Conservation (phyloP, 2,797 vertebrate genomes). For the Myoxocephalus aenaeus region DNA sequence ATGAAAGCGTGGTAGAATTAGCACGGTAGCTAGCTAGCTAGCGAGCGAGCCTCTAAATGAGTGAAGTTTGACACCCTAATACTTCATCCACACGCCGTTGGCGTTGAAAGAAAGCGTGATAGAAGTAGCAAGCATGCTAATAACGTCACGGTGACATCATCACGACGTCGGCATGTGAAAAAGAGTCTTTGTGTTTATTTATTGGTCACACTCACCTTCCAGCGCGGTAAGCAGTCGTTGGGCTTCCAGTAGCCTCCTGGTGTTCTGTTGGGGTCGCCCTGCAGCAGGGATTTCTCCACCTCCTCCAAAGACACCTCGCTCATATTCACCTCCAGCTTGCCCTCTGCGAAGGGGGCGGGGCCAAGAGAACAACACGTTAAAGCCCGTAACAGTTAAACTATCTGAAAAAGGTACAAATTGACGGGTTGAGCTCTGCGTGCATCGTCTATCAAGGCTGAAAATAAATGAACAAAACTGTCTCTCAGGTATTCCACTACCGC, state of each 20-base stretch:
- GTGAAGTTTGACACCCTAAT: too few species aligned
- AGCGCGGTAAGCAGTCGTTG: conserved; percentile 92
- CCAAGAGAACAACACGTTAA: neutral
- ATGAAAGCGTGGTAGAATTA: too few species aligned
- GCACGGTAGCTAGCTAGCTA: too few species aligned
- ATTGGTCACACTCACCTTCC: conserved; percentile 87
- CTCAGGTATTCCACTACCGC: conserved; percentile 8
- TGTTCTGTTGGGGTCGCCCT: conserved; percentile 82
- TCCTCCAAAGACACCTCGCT: conserved; percentile 91
- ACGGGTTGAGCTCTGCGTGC: conserved; percentile 17
- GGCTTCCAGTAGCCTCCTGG: conserved; percentile 95
- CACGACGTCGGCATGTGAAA: neutral
- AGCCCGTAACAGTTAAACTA: conserved; percentile 6
- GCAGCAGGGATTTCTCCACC: conserved; percentile 86
- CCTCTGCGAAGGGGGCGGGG: conserved; percentile 82
- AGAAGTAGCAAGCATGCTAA: neutral
- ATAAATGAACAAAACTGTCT: too few species aligned
- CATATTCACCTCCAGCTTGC: conserved; percentile 93
- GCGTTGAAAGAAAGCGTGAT: neutral
- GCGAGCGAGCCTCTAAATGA: too few species aligned
- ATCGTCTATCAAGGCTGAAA: conserved; percentile 37
- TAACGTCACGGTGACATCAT: neutral
- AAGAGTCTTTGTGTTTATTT: neutral
- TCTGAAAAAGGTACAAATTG: conserved; percentile 2
- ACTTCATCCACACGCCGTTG: too few species aligned